Evolutionary conservation across 2,888 invertebrate genomes (phyloP).

Genomic region (Gisinianus flammeolus): DNA sequence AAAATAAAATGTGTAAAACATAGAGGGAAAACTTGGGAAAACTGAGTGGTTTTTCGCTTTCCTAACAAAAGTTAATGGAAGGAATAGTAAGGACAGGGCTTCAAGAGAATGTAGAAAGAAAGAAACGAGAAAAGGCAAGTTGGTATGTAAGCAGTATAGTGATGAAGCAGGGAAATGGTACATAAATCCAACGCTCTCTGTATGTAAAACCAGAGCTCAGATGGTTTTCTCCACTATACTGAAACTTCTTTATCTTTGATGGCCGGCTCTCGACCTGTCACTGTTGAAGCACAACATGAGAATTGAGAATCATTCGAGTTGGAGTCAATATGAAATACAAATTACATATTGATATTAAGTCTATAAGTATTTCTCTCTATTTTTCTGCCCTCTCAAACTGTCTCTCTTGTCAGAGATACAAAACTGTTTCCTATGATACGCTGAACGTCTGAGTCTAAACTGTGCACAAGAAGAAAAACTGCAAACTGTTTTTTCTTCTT

Average conservation of each 20-base stretch:
- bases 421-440: neutral
- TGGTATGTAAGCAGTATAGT: no score
- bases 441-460: neutral
- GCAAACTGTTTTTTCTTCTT: neutral
- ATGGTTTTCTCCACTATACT: neutral
- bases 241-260: neutral
- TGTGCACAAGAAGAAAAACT: neutral
- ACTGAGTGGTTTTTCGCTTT: neutral
- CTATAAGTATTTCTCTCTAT: no score
- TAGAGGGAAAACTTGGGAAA: neutral
- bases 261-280: neutral
- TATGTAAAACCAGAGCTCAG: neutral
- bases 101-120: no score
- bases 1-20: neutral
- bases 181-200: no score
- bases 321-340: neutral
- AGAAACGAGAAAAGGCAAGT: no score
- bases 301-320: neutral
- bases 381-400: neutral
- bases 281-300: neutral
- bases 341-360: no score
- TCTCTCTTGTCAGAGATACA: neutral
- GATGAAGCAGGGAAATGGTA: no score
- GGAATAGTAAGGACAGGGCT: no score
- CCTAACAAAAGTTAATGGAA: neutral